These are phyloP conservation scores for Axea sp. DNA, from an alignment of 2,888 invertebrate species.

Conservation along the genomic window DNA sequence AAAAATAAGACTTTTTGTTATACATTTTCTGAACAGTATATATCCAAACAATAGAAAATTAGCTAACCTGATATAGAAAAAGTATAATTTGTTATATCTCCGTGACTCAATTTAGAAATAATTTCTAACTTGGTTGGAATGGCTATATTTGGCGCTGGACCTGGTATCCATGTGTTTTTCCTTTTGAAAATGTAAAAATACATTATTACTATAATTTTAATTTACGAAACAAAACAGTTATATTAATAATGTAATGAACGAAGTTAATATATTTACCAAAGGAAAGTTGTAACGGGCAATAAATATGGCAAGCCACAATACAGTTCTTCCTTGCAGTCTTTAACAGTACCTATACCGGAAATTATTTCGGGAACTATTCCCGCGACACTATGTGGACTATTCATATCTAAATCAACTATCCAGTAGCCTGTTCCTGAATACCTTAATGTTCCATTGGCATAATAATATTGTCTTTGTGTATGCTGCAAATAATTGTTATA, in stretches of 20 bases:
- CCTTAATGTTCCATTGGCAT: slow-evolving; percentile 79
- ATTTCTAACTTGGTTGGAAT: slow-evolving; percentile 80
- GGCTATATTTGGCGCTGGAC: slow-evolving; percentile 80
- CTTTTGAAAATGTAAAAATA: slow-evolving; percentile 72
- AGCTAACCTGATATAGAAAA: slow-evolving; percentile 81
- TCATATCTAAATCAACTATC: slow-evolving; percentile 88
- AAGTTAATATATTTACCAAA: slow-evolving; percentile 82
- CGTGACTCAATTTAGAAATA: slow-evolving; percentile 76
- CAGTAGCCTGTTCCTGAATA: slow-evolving; percentile 83
- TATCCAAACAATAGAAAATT: too few species aligned
- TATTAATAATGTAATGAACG: too few species aligned
- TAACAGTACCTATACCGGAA: slow-evolving; percentile 78
- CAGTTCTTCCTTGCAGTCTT: slow-evolving; percentile 83
- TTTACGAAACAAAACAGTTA: too few species aligned
- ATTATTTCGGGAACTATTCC: slow-evolving; percentile 81
- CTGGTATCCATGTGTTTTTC: slow-evolving; percentile 83
- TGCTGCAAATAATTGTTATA: slow-evolving; percentile 81
- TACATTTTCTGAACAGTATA: slow-evolving; percentile 3
- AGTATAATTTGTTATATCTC: slow-evolving; percentile 78
- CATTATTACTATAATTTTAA: too few species aligned
- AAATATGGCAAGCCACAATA: slow-evolving; percentile 91
- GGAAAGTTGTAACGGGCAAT: slow-evolving; percentile 86
- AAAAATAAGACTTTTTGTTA: slow-evolving; percentile 16
- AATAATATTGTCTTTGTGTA: slow-evolving; percentile 83
- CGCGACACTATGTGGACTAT: slow-evolving; percentile 84